Base-by-base conservation (phyloP, 2,113 vertebrate species). In the Engraulis encrasicolus region DNA sequence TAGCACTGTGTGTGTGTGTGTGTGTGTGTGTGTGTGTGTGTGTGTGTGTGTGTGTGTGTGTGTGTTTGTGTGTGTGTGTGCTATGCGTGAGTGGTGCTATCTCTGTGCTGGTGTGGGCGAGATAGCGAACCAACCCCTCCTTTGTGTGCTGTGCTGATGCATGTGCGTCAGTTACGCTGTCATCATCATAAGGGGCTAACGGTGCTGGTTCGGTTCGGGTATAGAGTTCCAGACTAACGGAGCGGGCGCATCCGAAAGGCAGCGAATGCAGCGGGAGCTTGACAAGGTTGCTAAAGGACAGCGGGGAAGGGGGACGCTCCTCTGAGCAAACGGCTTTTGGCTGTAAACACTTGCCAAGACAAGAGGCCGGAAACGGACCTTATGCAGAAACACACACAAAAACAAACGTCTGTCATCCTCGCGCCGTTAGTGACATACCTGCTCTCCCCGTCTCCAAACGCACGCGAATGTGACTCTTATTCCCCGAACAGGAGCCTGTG, bases 371-470 rank as follows among this genome's bases (percentile, higher is more conserved):
- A 85, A 85, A 91, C 82, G 36, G 79, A 45, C 37, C 79, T 36
- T 49, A 66, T 81, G 17, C 45, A 71, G 79, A 71, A 81, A 82
- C 52, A 85, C 50, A 82, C 52, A 85, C 50, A 54, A 34, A 34
- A 77, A 19, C 40, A 79, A 79, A 61, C 34, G 38, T 48, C 74
- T 38, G 61, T 45, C 45, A 58, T 74, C 11, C 27, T 15, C 79
- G 71, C 27, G 78, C 1, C 19, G 27, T n/a, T n/a, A n/a, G n/a
- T 45, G 27, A 91, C 91, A 83, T 92, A 94, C 93, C 93, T 95
- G 80, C 71, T 82, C 85, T 84, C 83, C n/a, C 85, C 45, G 58
- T 79, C 85, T 86, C 79, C 86, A 52, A 81, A 78, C 81, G 91
- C 84, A 87, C 88, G 84, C 15, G 79, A 91, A 88, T 87, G 45